Evolutionary conservation across 2,888 invertebrate species (phyloP), one percentile per base, ranked within the genome.

Genomic region (Drosophila austrosaltans): DNA sequence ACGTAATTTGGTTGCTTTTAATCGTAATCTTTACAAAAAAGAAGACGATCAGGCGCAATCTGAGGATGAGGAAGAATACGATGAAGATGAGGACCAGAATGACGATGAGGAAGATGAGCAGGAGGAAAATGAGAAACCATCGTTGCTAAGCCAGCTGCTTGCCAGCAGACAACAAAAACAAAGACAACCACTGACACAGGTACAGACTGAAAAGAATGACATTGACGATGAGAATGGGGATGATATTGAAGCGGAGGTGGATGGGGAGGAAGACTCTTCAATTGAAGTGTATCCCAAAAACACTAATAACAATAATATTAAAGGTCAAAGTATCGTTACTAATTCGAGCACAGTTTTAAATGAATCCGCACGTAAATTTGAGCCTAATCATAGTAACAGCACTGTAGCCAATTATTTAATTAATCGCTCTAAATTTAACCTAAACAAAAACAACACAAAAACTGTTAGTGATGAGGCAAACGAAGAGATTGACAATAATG

Each of bases 371-470:
- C 81, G 75, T 63, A 67, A 44, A 57, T 65, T 61, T 74, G 75
- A 63, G 76, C 75, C 81, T 85, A 77, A 85, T 69, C 77, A 79
- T 82, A 87, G 79, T 79, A 90, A 89, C 79, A 90, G 89, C 89
- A 91, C 90, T 85, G 90, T 90, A 89, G 89, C 89, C 80, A 89
- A 90, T 85, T 90, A 88, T 90, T 80, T 78, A 75, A 79, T 79
- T 80, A 87, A 82, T 84, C 81, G 72, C 61, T 82, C 73, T 80
- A 89, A 86, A 78, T 75, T 77, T 72, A 63, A 62, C 53, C 61
- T 25, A 63, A 66, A 71, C 66, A 66, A 59, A 40, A 65, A 63
- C 57, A 72, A 56, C 42, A 71, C 64, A 69, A 76, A 77, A 68
- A 75, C 57, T 71, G 63, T 60, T 69, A 67, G 66, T 75, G 59